Percentiles rank a stretch among this genome's conserved stretches.
Evolutionary conservation across 2,113 vertebrate genomes (phyloP).

Genomic region (Thalassoma bifasciatum): DNA sequence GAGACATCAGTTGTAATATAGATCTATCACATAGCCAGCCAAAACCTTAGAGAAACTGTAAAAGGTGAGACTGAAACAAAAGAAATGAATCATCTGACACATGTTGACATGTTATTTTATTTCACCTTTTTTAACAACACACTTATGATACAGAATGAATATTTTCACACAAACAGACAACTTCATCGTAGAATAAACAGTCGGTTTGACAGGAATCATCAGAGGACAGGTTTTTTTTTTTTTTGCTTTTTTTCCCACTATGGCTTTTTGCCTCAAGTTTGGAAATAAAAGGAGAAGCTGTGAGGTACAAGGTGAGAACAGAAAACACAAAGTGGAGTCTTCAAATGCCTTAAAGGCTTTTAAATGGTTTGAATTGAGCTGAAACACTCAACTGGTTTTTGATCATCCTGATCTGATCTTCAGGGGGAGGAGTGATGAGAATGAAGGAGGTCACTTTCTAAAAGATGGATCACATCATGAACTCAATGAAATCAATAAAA

Average conservation of each 20-base stretch:
- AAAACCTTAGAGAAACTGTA: too few species aligned
- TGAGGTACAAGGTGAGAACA: slow-evolving; percentile 3
- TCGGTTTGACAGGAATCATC: slow-evolving; percentile 57
- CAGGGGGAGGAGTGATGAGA: background rate
- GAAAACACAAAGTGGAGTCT: slow-evolving; percentile 34
- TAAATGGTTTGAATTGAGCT: slow-evolving; percentile 12
- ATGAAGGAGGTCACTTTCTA: slow-evolving; percentile 3
- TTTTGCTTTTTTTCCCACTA: slow-evolving; percentile 7
- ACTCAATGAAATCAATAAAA: slow-evolving; percentile 7
- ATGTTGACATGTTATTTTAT: slow-evolving; percentile 65
- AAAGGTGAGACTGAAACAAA: background rate
- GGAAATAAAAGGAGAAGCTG: slow-evolving; percentile 26
- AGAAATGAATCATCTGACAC: slow-evolving; percentile 22
- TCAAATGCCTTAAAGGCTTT: slow-evolving; percentile 29
- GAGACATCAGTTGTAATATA: too few species aligned
- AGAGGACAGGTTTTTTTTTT: slow-evolving; percentile 23
- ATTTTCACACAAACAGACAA: slow-evolving; percentile 68
- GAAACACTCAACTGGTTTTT: slow-evolving; percentile 11
- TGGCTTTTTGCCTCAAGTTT: slow-evolving; percentile 33
- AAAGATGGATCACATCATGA: slow-evolving; percentile 17
- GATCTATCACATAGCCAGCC: too few species aligned
- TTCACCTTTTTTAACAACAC: slow-evolving; percentile 58
- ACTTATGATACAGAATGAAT: slow-evolving; percentile 70
- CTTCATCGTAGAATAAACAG: slow-evolving; percentile 56
- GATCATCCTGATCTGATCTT: slow-evolving; percentile 12